Conservation (phyloP, 1,140 invertebrate genomes). For the Dendrolimus punctatus region DNA sequence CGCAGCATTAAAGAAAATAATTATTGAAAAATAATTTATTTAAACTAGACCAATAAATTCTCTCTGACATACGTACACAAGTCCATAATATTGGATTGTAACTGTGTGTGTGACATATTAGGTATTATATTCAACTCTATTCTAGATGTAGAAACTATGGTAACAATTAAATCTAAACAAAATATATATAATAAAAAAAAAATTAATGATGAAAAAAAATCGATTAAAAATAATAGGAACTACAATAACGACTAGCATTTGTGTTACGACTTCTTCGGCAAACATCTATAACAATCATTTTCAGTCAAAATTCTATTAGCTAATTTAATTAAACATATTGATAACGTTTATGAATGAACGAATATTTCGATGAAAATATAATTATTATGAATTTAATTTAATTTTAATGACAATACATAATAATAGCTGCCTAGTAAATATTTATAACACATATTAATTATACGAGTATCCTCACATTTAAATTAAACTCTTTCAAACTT, state of each 20-base stretch:
- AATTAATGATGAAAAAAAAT: conserved; percentile 11
- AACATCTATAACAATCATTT: conserved; percentile 30
- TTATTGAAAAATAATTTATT: too few relatives aligned
- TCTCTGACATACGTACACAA: too few relatives aligned
- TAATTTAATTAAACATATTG: conserved; percentile 19
- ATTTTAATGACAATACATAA: conserved; percentile 7
- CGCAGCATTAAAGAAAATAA: too few relatives aligned
- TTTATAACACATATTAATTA: too few relatives aligned
- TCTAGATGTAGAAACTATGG: too few relatives aligned
- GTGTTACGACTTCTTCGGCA: conserved; percentile 42
- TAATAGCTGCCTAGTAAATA: conserved; percentile 28
- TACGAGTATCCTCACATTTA: too few relatives aligned
- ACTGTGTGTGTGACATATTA: too few relatives aligned
- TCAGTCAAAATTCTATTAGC: conserved; percentile 41
- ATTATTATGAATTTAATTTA: conserved; percentile 14
- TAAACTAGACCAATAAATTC: conserved; percentile 10
- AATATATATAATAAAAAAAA: conserved; percentile 8
- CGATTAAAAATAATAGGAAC: conserved; percentile 32
- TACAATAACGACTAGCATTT: conserved; percentile 30
- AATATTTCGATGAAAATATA: conserved; percentile 2
- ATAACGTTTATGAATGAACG: conserved; percentile 15
- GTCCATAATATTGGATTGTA: too few relatives aligned
- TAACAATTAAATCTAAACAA: conserved; percentile 9
- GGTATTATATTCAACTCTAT: too few relatives aligned
- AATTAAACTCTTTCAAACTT: too few relatives aligned